These are phyloP conservation scores for Synchiropus splendidus DNA, from an alignment of 2,113 vertebrate species.

Conservation along the genomic window DNA sequence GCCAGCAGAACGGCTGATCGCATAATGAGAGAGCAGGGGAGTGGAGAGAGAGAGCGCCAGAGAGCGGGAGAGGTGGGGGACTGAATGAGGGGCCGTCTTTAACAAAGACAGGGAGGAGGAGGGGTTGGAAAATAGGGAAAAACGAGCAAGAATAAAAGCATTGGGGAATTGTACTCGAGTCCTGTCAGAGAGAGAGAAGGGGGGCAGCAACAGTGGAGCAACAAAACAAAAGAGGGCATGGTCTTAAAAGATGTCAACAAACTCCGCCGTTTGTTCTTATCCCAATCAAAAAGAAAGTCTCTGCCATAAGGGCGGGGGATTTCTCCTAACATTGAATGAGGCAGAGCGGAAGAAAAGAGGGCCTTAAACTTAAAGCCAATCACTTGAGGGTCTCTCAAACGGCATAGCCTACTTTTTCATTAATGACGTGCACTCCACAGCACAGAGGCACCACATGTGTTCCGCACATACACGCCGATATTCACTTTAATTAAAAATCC, in stretches of 20 bases:
- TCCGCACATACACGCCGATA: constrained; percentile 13
- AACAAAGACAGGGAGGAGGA: constrained; percentile 59
- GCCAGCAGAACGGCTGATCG: constrained; percentile 45
- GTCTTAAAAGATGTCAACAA: constrained; percentile 58
- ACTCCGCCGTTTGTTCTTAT: constrained; percentile 43
- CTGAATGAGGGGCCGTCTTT: constrained; percentile 48
- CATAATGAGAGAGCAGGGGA: constrained; percentile 37
- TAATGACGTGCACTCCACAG: no score
- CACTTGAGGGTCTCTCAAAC: constrained; percentile 23
- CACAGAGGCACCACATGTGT: no score
- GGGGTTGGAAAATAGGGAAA: constrained; percentile 34
- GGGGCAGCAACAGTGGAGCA: constrained; percentile 36
- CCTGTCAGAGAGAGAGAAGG: constrained; percentile 33
- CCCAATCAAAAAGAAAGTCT: constrained; percentile 51
- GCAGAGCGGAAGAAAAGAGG: constrained; percentile 26
- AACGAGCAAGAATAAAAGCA: constrained; percentile 55
- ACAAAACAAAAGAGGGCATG: constrained; percentile 57
- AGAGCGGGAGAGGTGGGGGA: constrained; percentile 17
- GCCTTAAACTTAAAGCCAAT: constrained; percentile 46
- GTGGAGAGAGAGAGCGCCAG: constrained; percentile 24
- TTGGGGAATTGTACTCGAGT: constrained; percentile 49
- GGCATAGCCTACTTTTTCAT: constrained; percentile 18
- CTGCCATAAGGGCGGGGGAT: constrained; percentile 28
- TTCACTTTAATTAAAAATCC: constrained; percentile 29
- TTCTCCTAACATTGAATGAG: constrained; percentile 49